Evolutionary conservation across 1,140 invertebrate species (phyloP).

Genomic region (Bombus balteatus): DNA sequence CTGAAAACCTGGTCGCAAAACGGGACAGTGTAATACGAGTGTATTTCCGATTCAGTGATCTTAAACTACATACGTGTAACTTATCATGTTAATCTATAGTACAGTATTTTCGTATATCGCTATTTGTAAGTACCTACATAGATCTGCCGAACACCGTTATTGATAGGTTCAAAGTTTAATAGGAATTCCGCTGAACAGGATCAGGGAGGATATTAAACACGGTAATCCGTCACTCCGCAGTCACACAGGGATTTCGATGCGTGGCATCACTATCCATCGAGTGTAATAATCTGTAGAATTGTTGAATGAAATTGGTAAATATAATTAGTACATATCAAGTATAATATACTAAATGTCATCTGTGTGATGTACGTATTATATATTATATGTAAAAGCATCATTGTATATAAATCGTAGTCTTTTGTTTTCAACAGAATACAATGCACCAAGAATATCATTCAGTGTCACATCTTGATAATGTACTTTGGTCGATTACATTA

Average conservation of each 20-base stretch:
- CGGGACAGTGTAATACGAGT: too few species aligned
- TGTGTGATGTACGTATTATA: background rate
- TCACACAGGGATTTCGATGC: background rate
- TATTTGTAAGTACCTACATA: background rate
- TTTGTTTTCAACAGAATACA: background rate
- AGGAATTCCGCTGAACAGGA: background rate
- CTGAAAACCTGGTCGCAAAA: too few species aligned
- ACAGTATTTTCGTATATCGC: background rate
- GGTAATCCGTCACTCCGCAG: background rate
- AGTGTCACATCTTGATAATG: background rate
- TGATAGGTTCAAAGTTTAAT: background rate
- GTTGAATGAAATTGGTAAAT: background rate
- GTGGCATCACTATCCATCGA: background rate
- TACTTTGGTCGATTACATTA: background rate
- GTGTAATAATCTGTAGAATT: background rate
- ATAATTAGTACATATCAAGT: background rate
- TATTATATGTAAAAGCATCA: too few species aligned
- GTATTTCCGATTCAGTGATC: background rate
- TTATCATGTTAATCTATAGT: background rate
- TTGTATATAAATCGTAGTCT: too few species aligned
- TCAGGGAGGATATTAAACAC: background rate
- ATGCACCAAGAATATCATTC: background rate
- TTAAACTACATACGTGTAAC: background rate
- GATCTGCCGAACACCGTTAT: background rate
- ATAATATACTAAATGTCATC: background rate